Percentiles rank a stretch among this genome's conserved stretches.
Evolutionary conservation across 2,113 vertebrate genomes (phyloP).

Genomic region (Megaptera novaeangliae): DNA sequence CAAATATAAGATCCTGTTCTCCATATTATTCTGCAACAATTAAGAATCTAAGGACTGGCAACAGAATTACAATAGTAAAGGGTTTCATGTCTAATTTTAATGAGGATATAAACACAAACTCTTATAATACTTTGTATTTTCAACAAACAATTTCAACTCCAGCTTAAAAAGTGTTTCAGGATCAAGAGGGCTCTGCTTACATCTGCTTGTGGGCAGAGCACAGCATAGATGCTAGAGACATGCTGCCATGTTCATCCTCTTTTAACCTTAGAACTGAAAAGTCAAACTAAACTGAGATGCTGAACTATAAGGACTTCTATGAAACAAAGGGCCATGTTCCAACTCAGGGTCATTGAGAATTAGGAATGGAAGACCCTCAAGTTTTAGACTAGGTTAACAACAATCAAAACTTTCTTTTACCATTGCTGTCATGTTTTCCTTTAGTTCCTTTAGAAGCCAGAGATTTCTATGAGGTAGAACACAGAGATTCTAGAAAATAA

Average conservation of each 20-base stretch:
- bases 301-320: background rate
- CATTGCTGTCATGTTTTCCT: background rate
- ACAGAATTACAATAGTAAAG: background rate
- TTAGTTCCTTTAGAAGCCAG: background rate
- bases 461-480: background rate
- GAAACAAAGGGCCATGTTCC: background rate
- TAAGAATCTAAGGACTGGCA: background rate
- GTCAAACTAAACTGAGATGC: background rate
- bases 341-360: background rate
- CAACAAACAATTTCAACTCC: background rate
- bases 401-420: background rate
- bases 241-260: background rate
- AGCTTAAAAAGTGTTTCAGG: background rate
- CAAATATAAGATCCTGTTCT: accelerated
- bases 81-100: background rate
- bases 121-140: background rate
- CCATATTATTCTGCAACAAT: background rate
- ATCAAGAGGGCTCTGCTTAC: background rate
- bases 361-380: background rate
- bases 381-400: background rate
- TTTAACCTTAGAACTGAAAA: background rate
- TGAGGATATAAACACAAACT: background rate
- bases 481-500: background rate
- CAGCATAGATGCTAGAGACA: background rate
- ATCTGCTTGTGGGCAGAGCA: background rate